These are phyloP conservation scores for Acleris emargana DNA, from an alignment of 2,888 invertebrate species.

Conservation along the genomic window DNA sequence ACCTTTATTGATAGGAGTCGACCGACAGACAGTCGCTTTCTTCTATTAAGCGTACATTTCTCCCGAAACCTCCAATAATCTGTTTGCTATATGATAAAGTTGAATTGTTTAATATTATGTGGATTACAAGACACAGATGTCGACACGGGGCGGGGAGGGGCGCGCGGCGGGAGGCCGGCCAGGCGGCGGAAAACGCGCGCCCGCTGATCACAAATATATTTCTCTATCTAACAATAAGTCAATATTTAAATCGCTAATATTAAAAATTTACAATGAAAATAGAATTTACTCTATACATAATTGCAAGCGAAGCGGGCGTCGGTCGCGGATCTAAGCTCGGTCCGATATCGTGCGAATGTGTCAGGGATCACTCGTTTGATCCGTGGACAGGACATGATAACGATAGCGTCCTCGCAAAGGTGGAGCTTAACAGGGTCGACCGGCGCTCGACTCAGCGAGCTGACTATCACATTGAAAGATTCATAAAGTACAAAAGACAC, in stretches of 20 bases:
- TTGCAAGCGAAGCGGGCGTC: conserved; percentile 68
- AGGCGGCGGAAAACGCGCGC: conserved; percentile 73
- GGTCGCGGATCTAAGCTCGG: conserved; percentile 63
- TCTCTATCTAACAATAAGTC: conserved; percentile 80
- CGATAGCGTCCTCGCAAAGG: neutral
- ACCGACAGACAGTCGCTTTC: conserved; percentile 68
- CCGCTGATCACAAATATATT: conserved; percentile 75
- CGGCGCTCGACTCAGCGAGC: conserved; percentile 66
- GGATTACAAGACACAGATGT: conserved; percentile 73
- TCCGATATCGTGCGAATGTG: conserved; percentile 18
- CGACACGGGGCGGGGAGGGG: conserved; percentile 69
- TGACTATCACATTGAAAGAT: conserved; percentile 82
- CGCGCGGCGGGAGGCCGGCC: conserved; percentile 63
- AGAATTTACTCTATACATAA: conserved; percentile 83
- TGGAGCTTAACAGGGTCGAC: conserved; percentile 53
- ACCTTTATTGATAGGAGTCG: conserved; percentile 80
- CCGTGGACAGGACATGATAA: neutral
- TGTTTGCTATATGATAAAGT: conserved; percentile 74
- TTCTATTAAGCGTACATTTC: conserved; percentile 81
- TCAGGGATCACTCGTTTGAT: neutral
- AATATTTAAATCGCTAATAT: conserved; percentile 78
- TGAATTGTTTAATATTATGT: conserved; percentile 72
- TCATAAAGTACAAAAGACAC: conserved; percentile 73
- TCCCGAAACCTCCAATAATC: conserved; percentile 70
- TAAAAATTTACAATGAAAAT: conserved; percentile 83